Percentiles rank a stretch among this genome's conserved stretches.
These are phyloP conservation scores for Tetramorium parvispinum DNA, from an alignment of 1,140 invertebrate species.

Conservation along the genomic window DNA sequence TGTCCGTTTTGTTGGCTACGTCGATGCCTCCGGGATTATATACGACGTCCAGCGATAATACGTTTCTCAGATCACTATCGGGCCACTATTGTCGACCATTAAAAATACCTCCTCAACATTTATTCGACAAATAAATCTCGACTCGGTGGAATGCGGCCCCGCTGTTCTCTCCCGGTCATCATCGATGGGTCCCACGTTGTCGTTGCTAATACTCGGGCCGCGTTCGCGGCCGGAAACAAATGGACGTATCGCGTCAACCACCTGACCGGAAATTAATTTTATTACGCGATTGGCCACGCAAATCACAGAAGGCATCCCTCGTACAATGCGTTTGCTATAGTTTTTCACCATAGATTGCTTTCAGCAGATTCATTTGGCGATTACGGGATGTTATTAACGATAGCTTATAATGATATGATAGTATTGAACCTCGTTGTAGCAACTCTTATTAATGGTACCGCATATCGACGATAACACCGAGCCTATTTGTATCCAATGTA, in stretches of 20 bases:
- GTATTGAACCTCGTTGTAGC: constrained; percentile 28
- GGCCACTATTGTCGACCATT: constrained; percentile 76
- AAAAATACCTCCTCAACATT: constrained; percentile 80
- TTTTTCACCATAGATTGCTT: constrained; percentile 5
- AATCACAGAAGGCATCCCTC: constrained; percentile 24
- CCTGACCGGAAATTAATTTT: constrained; percentile 55
- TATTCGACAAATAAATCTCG: constrained; percentile 79
- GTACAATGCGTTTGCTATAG: not conserved
- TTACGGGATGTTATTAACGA: constrained; percentile 33
- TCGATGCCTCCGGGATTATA: constrained; percentile 81
- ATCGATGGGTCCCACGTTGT: constrained; percentile 64
- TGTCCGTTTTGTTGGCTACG: constrained; percentile 76
- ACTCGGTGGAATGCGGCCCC: constrained; percentile 74
- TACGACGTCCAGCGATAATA: constrained; percentile 79
- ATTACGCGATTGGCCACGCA: constrained; percentile 29
- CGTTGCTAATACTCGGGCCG: constrained; percentile 61
- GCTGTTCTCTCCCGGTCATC: constrained; percentile 66
- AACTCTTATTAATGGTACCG: constrained; percentile 22
- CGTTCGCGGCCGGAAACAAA: constrained; percentile 48
- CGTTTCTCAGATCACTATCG: constrained; percentile 79
- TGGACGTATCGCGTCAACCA: constrained; percentile 47
- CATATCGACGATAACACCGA: constrained; percentile 10
- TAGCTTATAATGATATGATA: constrained; percentile 31
- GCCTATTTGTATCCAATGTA: not conserved
- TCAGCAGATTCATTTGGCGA: not conserved